Conservation (phyloP, 2,797 vertebrate genomes). For the Gymnothorax javanicus region DNA sequence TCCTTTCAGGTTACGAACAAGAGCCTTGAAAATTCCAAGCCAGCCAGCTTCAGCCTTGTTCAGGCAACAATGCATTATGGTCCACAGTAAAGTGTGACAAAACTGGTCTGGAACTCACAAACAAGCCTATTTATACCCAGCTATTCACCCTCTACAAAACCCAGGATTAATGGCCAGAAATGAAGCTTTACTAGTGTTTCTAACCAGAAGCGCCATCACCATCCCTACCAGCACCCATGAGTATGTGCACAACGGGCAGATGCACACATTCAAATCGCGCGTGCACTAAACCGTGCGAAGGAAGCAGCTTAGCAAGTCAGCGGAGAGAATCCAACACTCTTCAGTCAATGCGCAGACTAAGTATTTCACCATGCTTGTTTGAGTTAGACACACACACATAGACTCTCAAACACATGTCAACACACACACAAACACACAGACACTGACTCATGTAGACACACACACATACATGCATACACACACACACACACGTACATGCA, state of each 20-base stretch:
- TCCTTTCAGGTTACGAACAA: background rate
- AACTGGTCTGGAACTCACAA: background rate
- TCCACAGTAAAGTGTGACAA: background rate
- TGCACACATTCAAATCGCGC: background rate
- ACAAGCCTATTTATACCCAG: background rate
- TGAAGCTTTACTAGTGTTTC: background rate
- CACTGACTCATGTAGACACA: background rate
- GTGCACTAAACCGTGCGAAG: background rate
- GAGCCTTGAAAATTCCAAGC: background rate
- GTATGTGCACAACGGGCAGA: background rate
- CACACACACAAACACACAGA: background rate
- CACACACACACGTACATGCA: conserved; percentile 12
- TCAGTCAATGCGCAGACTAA: background rate
- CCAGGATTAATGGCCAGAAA: background rate
- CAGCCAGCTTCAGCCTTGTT: background rate
- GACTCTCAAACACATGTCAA: background rate
- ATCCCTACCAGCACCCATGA: background rate
- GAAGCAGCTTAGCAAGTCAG: background rate
- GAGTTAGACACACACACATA: background rate
- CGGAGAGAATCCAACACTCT: background rate
- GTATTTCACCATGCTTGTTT: background rate
- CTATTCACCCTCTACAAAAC: background rate
- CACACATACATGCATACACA: background rate
- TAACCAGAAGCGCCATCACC: background rate
- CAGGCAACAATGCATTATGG: background rate